Conservation (phyloP, 2,797 vertebrate genomes). For the Aulostomus chinensis region DNA sequence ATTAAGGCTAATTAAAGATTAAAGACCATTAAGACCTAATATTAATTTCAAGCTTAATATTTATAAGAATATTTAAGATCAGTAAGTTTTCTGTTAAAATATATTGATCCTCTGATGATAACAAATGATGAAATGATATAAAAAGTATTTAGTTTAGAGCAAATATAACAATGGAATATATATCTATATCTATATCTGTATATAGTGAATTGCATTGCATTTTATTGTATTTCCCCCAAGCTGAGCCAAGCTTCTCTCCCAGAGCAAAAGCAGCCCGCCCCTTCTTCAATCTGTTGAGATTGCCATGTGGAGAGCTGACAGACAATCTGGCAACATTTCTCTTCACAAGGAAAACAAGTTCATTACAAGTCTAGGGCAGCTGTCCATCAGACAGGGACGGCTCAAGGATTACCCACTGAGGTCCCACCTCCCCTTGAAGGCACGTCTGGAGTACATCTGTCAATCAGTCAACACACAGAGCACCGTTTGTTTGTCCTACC, state of each 20-base stretch:
- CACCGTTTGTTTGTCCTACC: constrained; percentile 12
- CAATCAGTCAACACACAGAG: constrained; percentile 33
- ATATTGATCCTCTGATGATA: too few relatives aligned
- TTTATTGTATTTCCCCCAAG: constrained; percentile 9
- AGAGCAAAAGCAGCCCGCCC: constrained; percentile 22
- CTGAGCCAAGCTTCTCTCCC: constrained; percentile 16
- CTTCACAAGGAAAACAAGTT: constrained; percentile 15
- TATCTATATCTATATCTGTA: too few relatives aligned
- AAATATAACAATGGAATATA: too few relatives aligned
- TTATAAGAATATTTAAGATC: too few relatives aligned
- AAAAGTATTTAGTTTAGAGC: too few relatives aligned
- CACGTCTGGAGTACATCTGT: constrained; percentile 34
- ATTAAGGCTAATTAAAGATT: too few relatives aligned
- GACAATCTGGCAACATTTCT: constrained; percentile 11
- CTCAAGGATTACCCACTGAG: constrained; percentile 29
- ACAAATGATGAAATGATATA: too few relatives aligned
- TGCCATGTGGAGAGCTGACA: constrained; percentile 16
- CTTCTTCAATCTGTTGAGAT: constrained; percentile 8
- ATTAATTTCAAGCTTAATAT: too few relatives aligned
- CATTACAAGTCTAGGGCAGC: constrained; percentile 20
- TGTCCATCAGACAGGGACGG: constrained; percentile 11
- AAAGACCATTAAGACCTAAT: too few relatives aligned
- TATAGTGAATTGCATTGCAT: too few relatives aligned
- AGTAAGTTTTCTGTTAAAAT: too few relatives aligned
- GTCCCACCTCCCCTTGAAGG: constrained; percentile 21